Evolutionary conservation across 1,140 invertebrate genomes (phyloP), one percentile per base, ranked within the genome.

Genomic region (Spodoptera litura): DNA sequence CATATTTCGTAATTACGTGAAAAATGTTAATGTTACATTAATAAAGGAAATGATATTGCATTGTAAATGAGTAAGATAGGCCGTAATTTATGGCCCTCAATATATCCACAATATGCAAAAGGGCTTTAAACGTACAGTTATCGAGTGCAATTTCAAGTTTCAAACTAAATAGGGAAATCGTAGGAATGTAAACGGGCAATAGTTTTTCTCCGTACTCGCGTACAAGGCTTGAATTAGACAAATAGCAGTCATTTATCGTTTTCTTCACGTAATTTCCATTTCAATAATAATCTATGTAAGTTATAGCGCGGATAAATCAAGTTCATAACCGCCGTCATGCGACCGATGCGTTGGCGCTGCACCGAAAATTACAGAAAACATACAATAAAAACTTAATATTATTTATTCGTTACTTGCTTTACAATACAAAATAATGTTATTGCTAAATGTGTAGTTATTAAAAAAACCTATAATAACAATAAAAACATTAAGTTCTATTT

Each of bases 231-330:
- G 75, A 62, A 78, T 59, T 68, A 78, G 70, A 85, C 71, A 79
- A 81, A 85, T 81, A 73, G 66, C 20, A 25, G 72, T 56, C 78
- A 81, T 83, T 83, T 83, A 79, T 83, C 77, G 74, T 71, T 71
- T 82, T 79, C 78, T 80, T 77, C 78, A 81, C 64, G 78, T 83
- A 81, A 82, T 84, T 82, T 78, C 56, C 80, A 82, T 85, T 81
- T 79, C 75, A 83, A 78, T 74, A 78, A 73, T 78, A 78, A 85
- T 83, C 79, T 79, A 51, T 80, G 80, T 81, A 80, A 85, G 76
- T 80, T 82, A 83, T 82, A 62, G 74, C 58, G 52, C 52, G 20
- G 49, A 84, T 82, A 82, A 80, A 84, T 84, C 83, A 82, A 76
- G 35, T 49, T 44, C 56, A 77, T 83, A 68, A 80, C 71, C 68